Evolutionary conservation across 2,888 invertebrate genomes (phyloP), one percentile per base, ranked within the genome.

Genomic region (Hyles lineata): DNA sequence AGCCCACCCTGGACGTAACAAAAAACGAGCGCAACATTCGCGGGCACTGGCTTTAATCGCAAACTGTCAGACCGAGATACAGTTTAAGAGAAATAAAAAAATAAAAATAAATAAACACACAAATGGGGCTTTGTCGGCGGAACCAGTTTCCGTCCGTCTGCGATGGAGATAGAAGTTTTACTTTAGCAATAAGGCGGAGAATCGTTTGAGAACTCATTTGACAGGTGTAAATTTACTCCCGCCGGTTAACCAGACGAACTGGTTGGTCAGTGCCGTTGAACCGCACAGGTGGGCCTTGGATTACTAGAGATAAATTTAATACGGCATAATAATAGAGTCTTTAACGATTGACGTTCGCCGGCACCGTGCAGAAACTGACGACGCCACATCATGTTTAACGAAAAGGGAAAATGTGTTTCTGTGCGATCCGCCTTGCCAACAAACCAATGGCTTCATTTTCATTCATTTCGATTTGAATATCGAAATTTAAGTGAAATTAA

Each of bases 191-290:
- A 92, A 87, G 88, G 91, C 85, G 77, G 85, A 87, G 81, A 89
- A 86, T 92, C 85, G 90, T 82, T 76, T 84, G 85, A 79, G 81
- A 80, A 82, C 80, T 80, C 78, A 81, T 86, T 84, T 85, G 89
- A 87, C 87, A 88, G 83, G 88, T 89, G 89, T 90, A 90, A 88
- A 90, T 86, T 87, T 87, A 88, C 82, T 84, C 85, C 87, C 88
- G 87, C 82, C 81, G 85, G 88, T 90, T 89, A 90, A 92, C 92
- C 90, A 91, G 93, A 89, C 87, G 80, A 83, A 92, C 92, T 89
- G 92, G 93, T 92, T 86, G 85, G 83, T 84, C 90, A 92, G 92
- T 90, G 91, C 89, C 92, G 92, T 89, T 93, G 93, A 93, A 93
- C 93, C 89, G 88, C 87, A 87, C 90, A 90, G 91, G 90, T 90